Base-by-base conservation (phyloP, 1,140 invertebrate species). In the Patella vulgata region DNA sequence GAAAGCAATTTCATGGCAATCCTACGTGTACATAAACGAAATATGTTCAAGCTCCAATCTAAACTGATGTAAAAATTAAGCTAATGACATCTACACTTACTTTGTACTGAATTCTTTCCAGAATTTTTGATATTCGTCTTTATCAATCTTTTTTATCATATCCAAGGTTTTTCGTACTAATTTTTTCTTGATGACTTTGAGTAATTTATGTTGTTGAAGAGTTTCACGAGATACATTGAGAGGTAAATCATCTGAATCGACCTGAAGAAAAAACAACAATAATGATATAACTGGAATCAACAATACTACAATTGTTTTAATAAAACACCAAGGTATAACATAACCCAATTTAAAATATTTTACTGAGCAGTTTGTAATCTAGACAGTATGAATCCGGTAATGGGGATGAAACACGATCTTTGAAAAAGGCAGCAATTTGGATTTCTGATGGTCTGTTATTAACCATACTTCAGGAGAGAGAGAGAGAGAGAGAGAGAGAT, bases 71-170 rank as follows among this genome's bases (percentile, higher is more conserved):
- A n/a, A n/a, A n/a, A n/a, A n/a, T n/a, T n/a, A n/a, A n/a, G n/a
- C n/a, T n/a, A n/a, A n/a, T n/a, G n/a, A n/a, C n/a, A n/a, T n/a
- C n/a, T n/a, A 51, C 36, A 87, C 89, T 87, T 81, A 91, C 89
- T 98, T 99, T 47, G 97, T 99, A 43, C 95, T 97, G 85, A 96
- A 99, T 84, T 99, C 97, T 79, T 98, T 97, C 96, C 97, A 99
- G 89, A 99, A 99, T 71, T 91, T 90, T 3, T 93, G 89, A 80
- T 95, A 98, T 27, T 96, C 91, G 56, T 95, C 94, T 54, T 92
- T 91, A 47, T 91, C 88, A 39, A 99, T 89, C 85, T 99, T 99
- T 87, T 99, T 99, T 42, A 99, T 90, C 96, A 98, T 99, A 78
- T 98, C 98, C 39, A 98, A 86, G 0, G 95, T 94, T 84, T 99